Base-by-base conservation (phyloP, 30 jellyfish, hydroid and myxozoan genomes). In the Pelagia noctiluca region DNA sequence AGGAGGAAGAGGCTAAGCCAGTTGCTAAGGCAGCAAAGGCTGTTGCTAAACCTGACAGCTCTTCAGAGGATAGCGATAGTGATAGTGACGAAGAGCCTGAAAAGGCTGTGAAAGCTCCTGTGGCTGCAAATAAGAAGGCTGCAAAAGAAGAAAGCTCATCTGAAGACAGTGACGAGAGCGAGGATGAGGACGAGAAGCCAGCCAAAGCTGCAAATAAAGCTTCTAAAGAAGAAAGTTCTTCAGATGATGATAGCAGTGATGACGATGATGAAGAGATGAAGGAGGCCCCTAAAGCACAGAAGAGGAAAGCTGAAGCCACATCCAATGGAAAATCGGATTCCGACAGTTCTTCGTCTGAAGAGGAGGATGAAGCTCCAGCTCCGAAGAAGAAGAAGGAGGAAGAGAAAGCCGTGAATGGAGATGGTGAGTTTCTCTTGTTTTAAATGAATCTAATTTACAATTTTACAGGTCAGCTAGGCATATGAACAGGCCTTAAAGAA, bases 321-420 rank as follows among this genome's bases (percentile, higher is more conserved):
- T n/a, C n/a, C n/a, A n/a, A n/a, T n/a, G n/a, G n/a, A n/a, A n/a
- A n/a, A n/a, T n/a, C n/a, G n/a, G n/a, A n/a, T n/a, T n/a, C n/a
- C n/a, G n/a, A n/a, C n/a, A n/a, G n/a, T n/a, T n/a, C n/a, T 3
- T 85, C 53, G 28, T 83, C 71, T 50, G 96, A 86, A 52, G 85
- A 75, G 65, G 82, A 46, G 67, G 75, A 47, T 12, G 75, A 75
- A 35, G 53, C 42, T 48, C 50, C 75, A 50, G 25, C 72, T 8
- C 21, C 49, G 0, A 50, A 53, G 75, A 24, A 46, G 16, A 53
- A 54, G 53, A 35, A 34, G 22, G 46, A 54, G 28, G 38, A 60
- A 18, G 62, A 18, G 32, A 35, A 61, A 8, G 26, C 64, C 32
- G 63, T 60, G 10, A 49, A 75, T 34, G 79, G 74, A 53, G 24